Percentiles rank a stretch among this genome's conserved stretches.
Evolutionary conservation across 2,888 invertebrate species (phyloP).

Genomic region (Philopedon plagiatum): DNA sequence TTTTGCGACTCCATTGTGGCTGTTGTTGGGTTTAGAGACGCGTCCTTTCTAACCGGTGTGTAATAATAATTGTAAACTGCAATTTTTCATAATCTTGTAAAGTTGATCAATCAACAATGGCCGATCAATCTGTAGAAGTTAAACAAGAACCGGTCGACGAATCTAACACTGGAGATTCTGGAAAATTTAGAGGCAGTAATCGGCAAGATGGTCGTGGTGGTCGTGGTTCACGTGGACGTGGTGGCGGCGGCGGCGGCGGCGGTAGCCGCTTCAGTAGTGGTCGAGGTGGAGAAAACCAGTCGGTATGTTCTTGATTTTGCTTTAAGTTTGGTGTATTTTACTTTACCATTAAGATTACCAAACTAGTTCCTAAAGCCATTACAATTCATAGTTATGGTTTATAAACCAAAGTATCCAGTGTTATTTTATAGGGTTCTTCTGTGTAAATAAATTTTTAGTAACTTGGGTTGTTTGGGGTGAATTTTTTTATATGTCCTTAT

Average conservation of each 20-base stretch:
- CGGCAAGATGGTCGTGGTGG: neutral
- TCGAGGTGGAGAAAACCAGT: neutral
- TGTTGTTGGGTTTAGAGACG: too few species aligned
- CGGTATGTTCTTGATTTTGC: neutral
- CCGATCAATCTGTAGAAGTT: neutral
- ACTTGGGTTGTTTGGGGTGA: too few species aligned
- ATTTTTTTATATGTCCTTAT: too few species aligned
- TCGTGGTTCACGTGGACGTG: neutral
- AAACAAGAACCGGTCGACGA: neutral
- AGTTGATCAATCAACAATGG: neutral
- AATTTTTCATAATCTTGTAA: too few species aligned
- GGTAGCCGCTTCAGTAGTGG: neutral
- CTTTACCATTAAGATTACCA: neutral
- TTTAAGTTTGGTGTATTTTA: neutral
- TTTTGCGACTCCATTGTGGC: too few species aligned
- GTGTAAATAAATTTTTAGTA: too few species aligned
- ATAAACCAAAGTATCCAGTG: too few species aligned
- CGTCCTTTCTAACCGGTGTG: neutral
- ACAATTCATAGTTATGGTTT: neutral
- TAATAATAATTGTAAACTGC: too few species aligned
- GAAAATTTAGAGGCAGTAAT: slow-evolving; percentile 1
- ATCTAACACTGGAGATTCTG: neutral
- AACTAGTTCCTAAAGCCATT: neutral
- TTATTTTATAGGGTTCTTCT: too few species aligned
- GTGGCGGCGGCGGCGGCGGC: neutral